These are phyloP conservation scores for Sicus ferrugineus DNA, from an alignment of 2,888 invertebrate genomes.

Conservation along the genomic window DNA sequence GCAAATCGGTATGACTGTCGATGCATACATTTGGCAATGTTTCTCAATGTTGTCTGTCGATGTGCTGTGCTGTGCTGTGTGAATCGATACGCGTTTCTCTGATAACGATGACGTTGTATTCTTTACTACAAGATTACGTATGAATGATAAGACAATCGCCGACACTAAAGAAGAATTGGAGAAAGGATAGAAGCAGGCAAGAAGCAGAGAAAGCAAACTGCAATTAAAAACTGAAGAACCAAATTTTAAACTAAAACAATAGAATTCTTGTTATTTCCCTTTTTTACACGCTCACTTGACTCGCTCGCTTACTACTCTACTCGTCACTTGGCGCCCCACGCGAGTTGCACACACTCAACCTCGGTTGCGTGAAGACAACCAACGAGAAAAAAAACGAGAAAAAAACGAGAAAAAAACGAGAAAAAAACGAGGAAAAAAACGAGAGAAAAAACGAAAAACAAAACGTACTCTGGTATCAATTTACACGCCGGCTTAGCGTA, in stretches of 20 bases:
- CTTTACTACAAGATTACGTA: not conserved
- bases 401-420: not conserved
- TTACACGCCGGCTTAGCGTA: conserved; percentile 15
- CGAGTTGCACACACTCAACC: not conserved
- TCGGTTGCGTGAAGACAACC: not conserved
- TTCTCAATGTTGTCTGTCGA: not conserved
- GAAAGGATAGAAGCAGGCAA: not conserved
- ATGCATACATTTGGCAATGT: not conserved
- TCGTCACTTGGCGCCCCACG: too few relatives aligned
- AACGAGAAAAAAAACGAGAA: not conserved
- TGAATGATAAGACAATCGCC: conserved; percentile 11
- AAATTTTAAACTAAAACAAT: not conserved
- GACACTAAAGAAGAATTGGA: not conserved
- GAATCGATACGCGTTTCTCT: not conserved
- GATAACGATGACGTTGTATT: conserved; percentile 13
- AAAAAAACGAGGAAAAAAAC: not conserved
- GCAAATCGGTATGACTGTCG: not conserved
- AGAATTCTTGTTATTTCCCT: not conserved
- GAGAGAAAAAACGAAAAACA: not conserved
- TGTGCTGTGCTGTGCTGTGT: not conserved
- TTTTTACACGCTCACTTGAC: too few relatives aligned
- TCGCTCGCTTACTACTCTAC: too few relatives aligned
- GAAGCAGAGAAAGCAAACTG: not conserved
- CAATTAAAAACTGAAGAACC: not conserved
- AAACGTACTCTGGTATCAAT: conserved; percentile 9